phyloP scores from a whole-genome alignment of 2,113 vertebrate species.

The Myanophis thanlyinensis region DNA sequence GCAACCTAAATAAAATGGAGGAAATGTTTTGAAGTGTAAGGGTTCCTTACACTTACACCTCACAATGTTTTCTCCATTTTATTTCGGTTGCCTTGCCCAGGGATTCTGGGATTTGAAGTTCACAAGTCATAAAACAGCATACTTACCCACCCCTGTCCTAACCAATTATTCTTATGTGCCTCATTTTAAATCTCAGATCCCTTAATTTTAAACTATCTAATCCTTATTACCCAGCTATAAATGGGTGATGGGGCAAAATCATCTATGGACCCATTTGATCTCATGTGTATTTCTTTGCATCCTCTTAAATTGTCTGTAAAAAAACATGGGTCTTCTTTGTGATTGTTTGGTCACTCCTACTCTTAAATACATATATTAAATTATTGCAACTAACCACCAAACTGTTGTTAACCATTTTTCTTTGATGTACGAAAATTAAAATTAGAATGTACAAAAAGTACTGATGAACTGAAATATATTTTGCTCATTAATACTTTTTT shows the following conservation, averaged over 20 bases:
- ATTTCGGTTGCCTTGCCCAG: too few species aligned
- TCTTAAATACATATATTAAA: not conserved
- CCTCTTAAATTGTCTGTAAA: not conserved
- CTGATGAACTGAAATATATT: conserved; percentile 49
- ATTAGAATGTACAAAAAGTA: conserved; percentile 39
- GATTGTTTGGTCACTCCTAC: not conserved
- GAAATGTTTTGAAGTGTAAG: too few species aligned
- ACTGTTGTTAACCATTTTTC: conserved; percentile 31
- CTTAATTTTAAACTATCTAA: not conserved
- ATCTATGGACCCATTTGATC: conserved; percentile 38
- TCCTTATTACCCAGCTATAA: not conserved
- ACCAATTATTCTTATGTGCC: conserved; percentile 24
- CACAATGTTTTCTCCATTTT: too few species aligned
- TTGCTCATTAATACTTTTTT: conserved; percentile 52
- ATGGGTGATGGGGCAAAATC: conserved; percentile 23
- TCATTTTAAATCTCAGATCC: not conserved
- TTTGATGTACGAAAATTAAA: conserved; percentile 34
- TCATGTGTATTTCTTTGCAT: not conserved
- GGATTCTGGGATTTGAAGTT: too few species aligned
- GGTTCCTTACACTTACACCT: too few species aligned
- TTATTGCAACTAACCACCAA: not conserved
- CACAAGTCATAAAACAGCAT: too few species aligned
- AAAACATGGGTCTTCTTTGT: not conserved
- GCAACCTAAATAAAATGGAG: too few species aligned
- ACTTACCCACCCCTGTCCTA: too few species aligned